phyloP scores from a whole-genome alignment of 2,113 vertebrate genomes.

The Motacilla alba region DNA sequence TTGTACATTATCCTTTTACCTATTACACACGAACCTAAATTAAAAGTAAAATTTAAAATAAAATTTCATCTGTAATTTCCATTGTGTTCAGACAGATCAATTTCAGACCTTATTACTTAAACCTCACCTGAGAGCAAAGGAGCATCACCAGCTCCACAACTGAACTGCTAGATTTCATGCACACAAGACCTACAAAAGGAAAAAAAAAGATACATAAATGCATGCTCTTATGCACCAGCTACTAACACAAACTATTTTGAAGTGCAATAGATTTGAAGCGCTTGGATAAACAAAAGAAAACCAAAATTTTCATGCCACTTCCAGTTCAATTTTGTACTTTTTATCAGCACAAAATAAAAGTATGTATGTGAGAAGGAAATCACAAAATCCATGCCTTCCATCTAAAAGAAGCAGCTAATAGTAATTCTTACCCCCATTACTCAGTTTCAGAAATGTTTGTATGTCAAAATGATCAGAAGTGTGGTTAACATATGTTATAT shows the following conservation, averaged over 20 bases:
- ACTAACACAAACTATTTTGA: not conserved
- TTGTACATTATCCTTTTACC: not conserved
- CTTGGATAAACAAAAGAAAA: not conserved
- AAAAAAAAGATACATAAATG: not conserved
- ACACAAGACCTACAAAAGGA: slow-evolving; percentile 86
- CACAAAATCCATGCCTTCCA: not conserved
- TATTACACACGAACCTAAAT: not conserved
- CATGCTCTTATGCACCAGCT: not conserved
- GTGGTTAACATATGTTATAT: slow-evolving; percentile 86
- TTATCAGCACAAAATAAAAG: not conserved
- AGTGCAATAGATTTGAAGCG: not conserved
- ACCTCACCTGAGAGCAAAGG: slow-evolving; percentile 95
- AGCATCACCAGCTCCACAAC: slow-evolving; percentile 99
- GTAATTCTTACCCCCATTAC: slow-evolving; percentile 48
- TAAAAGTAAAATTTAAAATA: not conserved
- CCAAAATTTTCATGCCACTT: not conserved
- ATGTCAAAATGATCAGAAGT: slow-evolving; percentile 80
- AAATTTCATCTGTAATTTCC: not conserved
- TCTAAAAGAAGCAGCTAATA: not conserved
- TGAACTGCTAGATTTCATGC: slow-evolving; percentile 98
- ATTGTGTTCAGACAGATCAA: not conserved
- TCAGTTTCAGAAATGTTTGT: slow-evolving; percentile 82
- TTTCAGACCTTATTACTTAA: not conserved
- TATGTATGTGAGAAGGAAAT: not conserved
- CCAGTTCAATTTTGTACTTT: not conserved